Base-by-base conservation (phyloP, 2,113 vertebrate genomes). In the Theristicus caerulescens region DNA sequence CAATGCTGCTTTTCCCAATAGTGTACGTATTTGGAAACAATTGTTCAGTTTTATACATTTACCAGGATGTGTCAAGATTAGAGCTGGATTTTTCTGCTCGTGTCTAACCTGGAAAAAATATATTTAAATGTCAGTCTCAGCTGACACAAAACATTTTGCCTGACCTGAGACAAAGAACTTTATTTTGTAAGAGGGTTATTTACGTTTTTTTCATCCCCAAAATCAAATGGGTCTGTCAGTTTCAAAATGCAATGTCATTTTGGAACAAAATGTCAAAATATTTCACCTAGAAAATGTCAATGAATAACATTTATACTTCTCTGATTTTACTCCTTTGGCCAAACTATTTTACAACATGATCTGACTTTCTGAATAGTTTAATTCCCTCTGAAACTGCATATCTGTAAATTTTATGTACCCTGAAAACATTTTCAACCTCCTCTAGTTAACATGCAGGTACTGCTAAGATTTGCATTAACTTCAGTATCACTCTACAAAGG, bases 231-330 rank as follows among this genome's bases (percentile, higher is more conserved):
- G 55, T 88, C 92, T 93, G 90, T 94, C 96, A 86, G 87, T 90
- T 96, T 94, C 93, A 91, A 95, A 96, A 93, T 77, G 84, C 66
- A 93, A 46, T 91, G 94, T 90, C 88, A 90, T 93, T 95, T 86
- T 94, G 76, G 86, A 95, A 94, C 88, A 88, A 88, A 94, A 94
- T 95, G 96, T 95, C 96, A 96, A 96, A 96, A 93, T 96, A 92
- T 96, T 96, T 94, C 94, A 88, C 88, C 82, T 94, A 88, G 90
- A 92, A 97, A 96, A 97, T 96, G 92, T 95, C 96, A 94, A 0
- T 64, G 88, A 92, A 83, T 96, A 95, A 90, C 93, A 96, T 97
- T 95, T 93, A 78, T 92, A 95, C 67, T 90, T 86, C 85, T 92
- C 85, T 62, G 64, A 49, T 88, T 88, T 86, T 94, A 83, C 32